Evolutionary conservation across 1,140 invertebrate species (phyloP), one percentile per base, ranked within the genome.

Genomic region (Meloidogyne floridensis): DNA sequence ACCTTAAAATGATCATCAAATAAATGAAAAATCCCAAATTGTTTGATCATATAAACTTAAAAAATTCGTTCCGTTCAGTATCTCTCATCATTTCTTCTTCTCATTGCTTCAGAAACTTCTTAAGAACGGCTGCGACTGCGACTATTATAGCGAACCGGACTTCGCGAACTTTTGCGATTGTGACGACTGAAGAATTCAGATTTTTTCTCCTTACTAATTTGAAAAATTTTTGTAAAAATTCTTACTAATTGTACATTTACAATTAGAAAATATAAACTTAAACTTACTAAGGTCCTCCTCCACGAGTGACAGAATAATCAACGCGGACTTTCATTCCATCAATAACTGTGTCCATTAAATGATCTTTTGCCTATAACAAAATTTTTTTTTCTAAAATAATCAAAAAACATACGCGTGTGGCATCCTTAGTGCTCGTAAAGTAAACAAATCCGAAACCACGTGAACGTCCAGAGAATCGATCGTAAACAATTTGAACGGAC

Each of bases 391-490:
- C 4, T n/a, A 43, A 11, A 13, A 6, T 20, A 71, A 69, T 42
- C 43, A 11, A 7, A 79, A 70, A 65, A n/a, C 70, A 71, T 72
- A 84, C 83, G 80, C 94, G 93, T 88, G 94, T 94, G 0, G 97
- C 95, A 92, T 98, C 95, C 73, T 95, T 94, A 10, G 94, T 91
- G 73, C 93, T 93, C 90, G 94, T 94, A 91, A 94, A 98, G 91
- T 98, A 98, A 51, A 98, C 94, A 92, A 99, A 99, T 83, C 95
- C 95, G 92, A 98, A 99, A 47, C 97, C 97, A 87, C 96, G 92
- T 0, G 96, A 98, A 83, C 95, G 92, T 20, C 94, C 94, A 87
- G 94, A 96, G 42, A 51, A 51, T 15, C 84, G 85, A 74, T 86
- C 85, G 71, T 87, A 87, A 9, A 86, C 77, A 71, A 79, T 71